Evolutionary conservation across 92 coral and sea anemone species (phyloP), one percentile per base, ranked within the genome.

Genomic region (Palythoa grandis): DNA sequence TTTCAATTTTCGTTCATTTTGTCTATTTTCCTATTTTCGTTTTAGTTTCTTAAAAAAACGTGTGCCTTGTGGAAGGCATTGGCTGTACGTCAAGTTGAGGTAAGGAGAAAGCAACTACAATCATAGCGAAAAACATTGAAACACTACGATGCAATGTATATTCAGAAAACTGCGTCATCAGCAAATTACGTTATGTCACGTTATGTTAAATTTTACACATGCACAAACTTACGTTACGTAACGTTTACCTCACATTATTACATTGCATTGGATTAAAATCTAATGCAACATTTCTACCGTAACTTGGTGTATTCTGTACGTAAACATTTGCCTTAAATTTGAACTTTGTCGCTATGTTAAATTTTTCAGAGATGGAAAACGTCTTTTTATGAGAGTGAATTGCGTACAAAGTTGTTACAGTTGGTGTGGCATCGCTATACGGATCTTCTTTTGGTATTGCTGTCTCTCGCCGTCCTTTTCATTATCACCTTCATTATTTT

Each of bases 281-380:
- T 11, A 13, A 54, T 13, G 3, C 16, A 11, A 54, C 3, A 7
- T 54, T 11, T 11, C 60, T 54, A 13, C 3, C 13, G 16, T 54
- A 54, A 9, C 16, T 11, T 17, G 16, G 12, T 17, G 22, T 60
- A 25, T 10, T 24, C 17, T 13, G 23, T 8, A 3, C 17, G 1
- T 4, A 2, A 25, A 8, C 9, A 22, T 69, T 43, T 7, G 39
- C 5, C 11, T 4, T 79, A 29, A 11, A 39, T 61, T 61, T 40
- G 0, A 4, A 39, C 56, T 40, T 54, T 60, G 19, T 54, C 15
- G 8, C 23, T 69, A 11, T 12, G 2, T 67, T 67, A 25, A 52
- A 20, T 63, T 22, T 50, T 24, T 63, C 74, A 80, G 85, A 80
- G 85, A 68, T 80, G 85, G 85, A 80, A 80, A 68, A 65, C 74